Percentiles rank a stretch among this genome's conserved stretches.
Evolutionary conservation across 1,140 invertebrate species (phyloP).

Genomic region (Nephila pilipes): DNA sequence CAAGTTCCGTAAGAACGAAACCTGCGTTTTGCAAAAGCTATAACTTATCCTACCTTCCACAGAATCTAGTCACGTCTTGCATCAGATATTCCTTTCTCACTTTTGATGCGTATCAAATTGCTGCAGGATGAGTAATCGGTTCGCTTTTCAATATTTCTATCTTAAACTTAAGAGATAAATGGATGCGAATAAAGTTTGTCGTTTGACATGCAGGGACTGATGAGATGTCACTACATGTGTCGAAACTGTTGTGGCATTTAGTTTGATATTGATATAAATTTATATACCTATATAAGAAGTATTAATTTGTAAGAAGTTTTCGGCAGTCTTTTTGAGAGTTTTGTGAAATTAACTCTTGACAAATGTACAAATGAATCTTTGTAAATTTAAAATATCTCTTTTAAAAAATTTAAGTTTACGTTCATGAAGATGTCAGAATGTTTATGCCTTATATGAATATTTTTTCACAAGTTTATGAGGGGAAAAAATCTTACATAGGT

Average conservation of each 20-base stretch:
- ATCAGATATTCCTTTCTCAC: not conserved
- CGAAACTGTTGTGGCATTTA: not conserved
- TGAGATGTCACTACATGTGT: not conserved
- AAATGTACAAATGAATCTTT: no score
- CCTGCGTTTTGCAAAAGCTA: not conserved
- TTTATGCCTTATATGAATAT: no score
- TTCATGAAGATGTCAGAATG: no score
- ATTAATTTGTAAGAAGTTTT: no score
- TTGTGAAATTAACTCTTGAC: no score
- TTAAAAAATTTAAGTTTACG: no score
- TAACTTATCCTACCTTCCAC: not conserved
- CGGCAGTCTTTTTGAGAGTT: no score
- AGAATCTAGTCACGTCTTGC: constrained; percentile 3
- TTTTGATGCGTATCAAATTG: constrained; percentile 35
- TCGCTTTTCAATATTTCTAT: not conserved
- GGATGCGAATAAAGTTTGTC: constrained; percentile 3
- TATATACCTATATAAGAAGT: no score
- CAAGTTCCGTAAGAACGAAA: not conserved
- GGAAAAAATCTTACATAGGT: no score
- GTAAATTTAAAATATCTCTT: no score
- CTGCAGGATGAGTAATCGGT: constrained; percentile 11
- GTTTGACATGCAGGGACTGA: not conserved
- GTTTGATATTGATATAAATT: not conserved
- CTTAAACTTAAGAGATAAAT: constrained; percentile 25
- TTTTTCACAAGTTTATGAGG: no score